Base-by-base conservation (phyloP, 2,888 invertebrate species). In the Dicroscelio sp. region DNA sequence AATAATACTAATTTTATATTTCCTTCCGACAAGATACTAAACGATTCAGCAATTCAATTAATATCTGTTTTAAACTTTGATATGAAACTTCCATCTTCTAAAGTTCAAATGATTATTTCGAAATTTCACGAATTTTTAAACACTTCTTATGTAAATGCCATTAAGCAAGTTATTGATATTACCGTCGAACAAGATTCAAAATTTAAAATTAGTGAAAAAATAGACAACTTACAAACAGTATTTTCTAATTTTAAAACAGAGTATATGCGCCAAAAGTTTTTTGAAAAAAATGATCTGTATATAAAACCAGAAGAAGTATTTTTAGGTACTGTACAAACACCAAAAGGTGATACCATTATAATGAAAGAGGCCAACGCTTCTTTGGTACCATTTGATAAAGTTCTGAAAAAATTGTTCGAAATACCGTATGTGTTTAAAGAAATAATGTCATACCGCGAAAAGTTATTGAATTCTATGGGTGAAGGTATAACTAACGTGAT, bases 211-310 rank as follows among this genome's bases (percentile, higher is more conserved):
- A 48, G 10, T 52, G 63, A 85, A 31, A 76, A 85, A 76, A 31
- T 85, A 14, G 35, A 35, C 1, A n/a, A 67, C 30, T 35, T 85
- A 8, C 78, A 78, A 43, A 1, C 67, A 20, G 27, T 78, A 35
- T 78, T 76, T 48, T 30, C 67, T 14, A 78, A 78, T 35, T 85
- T 78, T 55, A 31, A 27, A 31, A 55, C 78, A 23, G 83, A 83
- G 14, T 83, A 83, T 48, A 83, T 43, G 23, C 83, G 73, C 8
- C 27, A 73, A n/a, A 1, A 83, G 31, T 75, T 83, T 73, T 83
- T 83, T 73, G 38, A 71, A 83, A 33, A 30, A 48, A 27, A 63
- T 12, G 58, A 23, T 31, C 8, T 60, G 10, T 73, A 83, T 35
- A 73, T 83, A 6, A 58, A 83, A 25, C 73, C 83, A 1, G 38